Conservation (phyloP, 92 coral and sea anemone genomes). For the Porites evermanni region DNA sequence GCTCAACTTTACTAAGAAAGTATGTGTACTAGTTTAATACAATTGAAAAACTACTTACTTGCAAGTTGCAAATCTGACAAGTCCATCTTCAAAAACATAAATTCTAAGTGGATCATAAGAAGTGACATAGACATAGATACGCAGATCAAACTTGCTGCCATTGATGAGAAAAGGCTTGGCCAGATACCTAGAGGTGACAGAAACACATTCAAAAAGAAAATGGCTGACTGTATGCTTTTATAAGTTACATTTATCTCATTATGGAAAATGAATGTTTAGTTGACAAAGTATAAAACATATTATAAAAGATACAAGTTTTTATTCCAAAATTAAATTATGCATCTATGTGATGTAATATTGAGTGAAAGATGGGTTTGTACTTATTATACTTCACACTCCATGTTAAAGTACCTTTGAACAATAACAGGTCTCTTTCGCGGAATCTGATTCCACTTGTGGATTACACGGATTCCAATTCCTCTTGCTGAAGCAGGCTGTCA, state of each 20-base stretch:
- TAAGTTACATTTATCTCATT: no score
- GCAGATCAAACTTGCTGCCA: constrained; percentile 96
- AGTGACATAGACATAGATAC: constrained; percentile 91
- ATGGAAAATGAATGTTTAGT: no score
- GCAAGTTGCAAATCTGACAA: constrained; percentile 99
- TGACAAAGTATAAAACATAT: no score
- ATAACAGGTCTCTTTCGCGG: constrained; percentile 96
- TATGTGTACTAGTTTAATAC: no score
- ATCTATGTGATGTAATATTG: no score
- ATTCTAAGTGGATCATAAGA: constrained; percentile 96
- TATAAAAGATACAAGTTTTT: no score
- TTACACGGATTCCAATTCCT: constrained; percentile 95
- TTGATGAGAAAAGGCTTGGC: constrained; percentile 97
- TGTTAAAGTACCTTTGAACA: constrained; percentile 79
- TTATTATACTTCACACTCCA: no score
- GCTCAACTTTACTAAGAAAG: no score
- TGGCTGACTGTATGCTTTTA: no score
- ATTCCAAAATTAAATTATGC: no score
- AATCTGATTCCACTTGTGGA: constrained; percentile 98
- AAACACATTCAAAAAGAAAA: neutral
- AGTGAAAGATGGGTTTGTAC: no score
- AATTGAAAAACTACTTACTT: constrained; percentile 65
- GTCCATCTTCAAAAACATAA: constrained; percentile 98
- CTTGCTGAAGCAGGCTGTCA: constrained; percentile 97
- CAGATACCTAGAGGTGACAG: constrained; percentile 73